Percentiles rank a stretch among this genome's conserved stretches.
These are phyloP conservation scores for Eubasilissa regina DNA, from an alignment of 1,140 invertebrate species.

Conservation along the genomic window DNA sequence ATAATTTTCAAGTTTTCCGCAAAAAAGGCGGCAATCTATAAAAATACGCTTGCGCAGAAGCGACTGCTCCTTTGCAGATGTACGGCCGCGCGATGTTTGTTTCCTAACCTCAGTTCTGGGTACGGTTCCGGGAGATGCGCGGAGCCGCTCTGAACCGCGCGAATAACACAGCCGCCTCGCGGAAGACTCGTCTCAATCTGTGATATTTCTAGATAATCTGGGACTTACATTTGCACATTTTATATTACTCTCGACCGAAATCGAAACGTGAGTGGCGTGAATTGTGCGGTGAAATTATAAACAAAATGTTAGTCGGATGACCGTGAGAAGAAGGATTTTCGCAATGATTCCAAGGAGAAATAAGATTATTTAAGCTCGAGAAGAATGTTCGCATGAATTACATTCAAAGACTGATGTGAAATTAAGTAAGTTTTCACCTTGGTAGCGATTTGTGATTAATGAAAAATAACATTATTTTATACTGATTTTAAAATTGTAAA, in stretches of 20 bases:
- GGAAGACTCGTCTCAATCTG: background rate
- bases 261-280: background rate
- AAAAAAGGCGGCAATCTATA: conserved; percentile 57
- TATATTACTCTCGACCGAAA: background rate
- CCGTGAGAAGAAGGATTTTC: too few relatives aligned
- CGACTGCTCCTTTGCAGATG: conserved; percentile 47
- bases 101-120: conserved; percentile 37
- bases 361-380: too few relatives aligned
- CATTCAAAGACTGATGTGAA: too few relatives aligned
- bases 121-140: conserved; percentile 13
- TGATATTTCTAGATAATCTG: conserved; percentile 28
- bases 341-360: too few relatives aligned
- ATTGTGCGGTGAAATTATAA: background rate
- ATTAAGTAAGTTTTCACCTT: too few relatives aligned
- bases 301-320: too few relatives aligned
- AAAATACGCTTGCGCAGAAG: conserved; percentile 50
- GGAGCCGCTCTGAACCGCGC: background rate
- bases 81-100: background rate
- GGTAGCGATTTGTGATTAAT: too few relatives aligned
- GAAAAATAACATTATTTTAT: too few relatives aligned
- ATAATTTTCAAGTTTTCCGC: conserved; percentile 27
- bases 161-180: background rate
- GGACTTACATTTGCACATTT: background rate
- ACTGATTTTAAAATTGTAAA: too few relatives aligned
- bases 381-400: too few relatives aligned